Percentiles rank a stretch among this genome's conserved stretches.
These are phyloP conservation scores for Eulemur albifrons DNA, from an alignment of 2,797 vertebrate genomes.

Conservation along the genomic window DNA sequence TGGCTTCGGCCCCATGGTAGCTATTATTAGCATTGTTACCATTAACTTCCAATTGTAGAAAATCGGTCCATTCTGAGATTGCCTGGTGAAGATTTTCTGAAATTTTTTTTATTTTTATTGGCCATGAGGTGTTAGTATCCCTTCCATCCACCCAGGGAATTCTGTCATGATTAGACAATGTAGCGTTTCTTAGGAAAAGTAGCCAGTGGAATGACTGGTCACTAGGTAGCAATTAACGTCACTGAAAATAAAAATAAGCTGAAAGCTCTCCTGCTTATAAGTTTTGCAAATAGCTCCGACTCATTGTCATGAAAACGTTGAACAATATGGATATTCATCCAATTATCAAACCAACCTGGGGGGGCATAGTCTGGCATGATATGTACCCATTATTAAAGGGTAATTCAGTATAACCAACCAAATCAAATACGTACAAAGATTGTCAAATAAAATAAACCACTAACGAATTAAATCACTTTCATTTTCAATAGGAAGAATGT, in stretches of 20 bases:
- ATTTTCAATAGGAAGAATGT: slow-evolving; percentile 77
- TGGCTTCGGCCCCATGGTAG: not conserved
- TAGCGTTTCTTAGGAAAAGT: not conserved
- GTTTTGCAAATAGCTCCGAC: slow-evolving; percentile 20
- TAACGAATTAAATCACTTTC: slow-evolving; percentile 85
- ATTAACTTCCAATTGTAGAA: not conserved
- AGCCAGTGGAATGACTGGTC: not conserved
- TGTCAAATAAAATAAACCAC: slow-evolving; percentile 86
- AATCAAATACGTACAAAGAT: slow-evolving; percentile 82
- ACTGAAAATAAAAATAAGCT: not conserved
- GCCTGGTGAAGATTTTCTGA: not conserved
- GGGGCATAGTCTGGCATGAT: slow-evolving; percentile 72
- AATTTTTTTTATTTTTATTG: not conserved
- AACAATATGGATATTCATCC: slow-evolving; percentile 66
- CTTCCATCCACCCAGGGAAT: not conserved
- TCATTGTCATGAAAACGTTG: slow-evolving; percentile 62
- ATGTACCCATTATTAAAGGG: slow-evolving; percentile 79
- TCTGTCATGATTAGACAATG: not conserved
- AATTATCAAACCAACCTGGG: slow-evolving; percentile 71
- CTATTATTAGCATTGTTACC: not conserved
- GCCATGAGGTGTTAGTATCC: not conserved
- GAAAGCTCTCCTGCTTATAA: not conserved
- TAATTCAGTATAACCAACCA: slow-evolving; percentile 86
- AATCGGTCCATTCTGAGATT: not conserved
- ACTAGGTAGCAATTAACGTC: slow-evolving; percentile 5